Base-by-base conservation (phyloP, 2,113 vertebrate species). In the Saimiri boliviensis region DNA sequence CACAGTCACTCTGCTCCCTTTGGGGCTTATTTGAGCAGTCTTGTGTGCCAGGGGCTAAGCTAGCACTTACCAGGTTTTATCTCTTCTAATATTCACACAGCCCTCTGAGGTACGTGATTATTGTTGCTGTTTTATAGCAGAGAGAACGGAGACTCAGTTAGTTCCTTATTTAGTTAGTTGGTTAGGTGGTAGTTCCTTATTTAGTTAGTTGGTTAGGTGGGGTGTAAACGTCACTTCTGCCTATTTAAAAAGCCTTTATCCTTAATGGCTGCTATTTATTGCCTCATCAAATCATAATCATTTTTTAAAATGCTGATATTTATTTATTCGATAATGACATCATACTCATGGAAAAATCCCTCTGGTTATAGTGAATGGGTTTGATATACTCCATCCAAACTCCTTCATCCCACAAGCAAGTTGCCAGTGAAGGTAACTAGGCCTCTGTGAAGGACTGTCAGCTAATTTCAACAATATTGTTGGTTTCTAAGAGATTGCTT, bases 261-360 rank as follows among this genome's bases (percentile, higher is more conserved):
- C 35, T 79, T 91, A 84, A 84, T 0, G 66, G 7, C 40, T 95
- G 63, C 5, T 40, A 6, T 84, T 56, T 70, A 56, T 35, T 77
- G 80, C n/a, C 40, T 93, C 17, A 90, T 83, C 90, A 96, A 58
- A 60, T 97, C 73, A 86, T 20, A 35, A 76, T 42, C n/a, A 76
- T 71, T 90, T 94, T 45, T 66, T 8, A 70, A 71, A 94, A 49
- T 79, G 81, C 84, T 80, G 40, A 47, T 70, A 56, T 95, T 88
- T 84, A 74, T 81, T 76, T 73, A 88, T 52, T 56, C 35, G 42
- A 42, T 82, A 45, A 86, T 83, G 35, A 63, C 49, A 87, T 85
- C 37, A 79, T 32, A 40, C 14, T 0, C 20, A 42, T 37, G 27
- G 56, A 76, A 97, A 56, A 96, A 47, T 49, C n/a, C 63, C 37